A percentile compares a stretch with the other conserved stretches of the same genome.
These are phyloP conservation scores for Lycodopsis pacificus DNA, from an alignment of 2,797 vertebrate genomes.

Conservation along the genomic window DNA sequence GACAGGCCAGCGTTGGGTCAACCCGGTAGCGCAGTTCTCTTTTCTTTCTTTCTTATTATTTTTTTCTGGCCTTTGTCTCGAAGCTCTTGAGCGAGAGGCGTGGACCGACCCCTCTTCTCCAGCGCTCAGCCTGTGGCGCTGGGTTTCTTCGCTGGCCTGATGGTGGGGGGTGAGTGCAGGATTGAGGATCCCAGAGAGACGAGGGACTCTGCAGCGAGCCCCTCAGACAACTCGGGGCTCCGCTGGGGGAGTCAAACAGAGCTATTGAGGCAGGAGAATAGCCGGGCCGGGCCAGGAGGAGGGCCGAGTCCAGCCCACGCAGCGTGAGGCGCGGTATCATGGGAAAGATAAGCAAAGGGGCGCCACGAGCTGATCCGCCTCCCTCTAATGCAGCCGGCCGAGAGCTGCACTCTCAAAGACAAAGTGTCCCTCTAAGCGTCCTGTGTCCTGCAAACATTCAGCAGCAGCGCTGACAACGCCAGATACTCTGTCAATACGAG, in stretches of 20 bases:
- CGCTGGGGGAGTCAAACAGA: conserved; percentile 83
- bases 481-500: background rate
- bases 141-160: conserved; percentile 26
- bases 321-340: conserved; percentile 84
- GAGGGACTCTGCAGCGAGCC: conserved; percentile 43
- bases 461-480: background rate
- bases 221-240: conserved; percentile 52
- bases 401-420: conserved; percentile 31
- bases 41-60: conserved; percentile 2
- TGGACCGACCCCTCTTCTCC: conserved; percentile 28
- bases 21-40: conserved; percentile 18
- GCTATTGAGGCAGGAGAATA: conserved; percentile 88
- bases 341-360: conserved; percentile 90
- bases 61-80: conserved; percentile 47
- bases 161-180: conserved; percentile 68
- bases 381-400: conserved; percentile 12
- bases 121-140: conserved; percentile 34
- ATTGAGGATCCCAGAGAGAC: conserved; percentile 69
- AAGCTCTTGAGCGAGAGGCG: conserved; percentile 43
- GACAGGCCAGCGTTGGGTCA: conserved; percentile 68
- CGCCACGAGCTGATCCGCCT: conserved; percentile 54
- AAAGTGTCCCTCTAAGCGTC: conserved; percentile 35
- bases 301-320: conserved; percentile 74
- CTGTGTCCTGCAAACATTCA: conserved; percentile 31
- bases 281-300: conserved; percentile 78